A percentile compares a stretch with the other conserved stretches of the same genome.
These are phyloP conservation scores for Rachycentron canadum DNA, from an alignment of 2,797 vertebrate species.

Conservation along the genomic window DNA sequence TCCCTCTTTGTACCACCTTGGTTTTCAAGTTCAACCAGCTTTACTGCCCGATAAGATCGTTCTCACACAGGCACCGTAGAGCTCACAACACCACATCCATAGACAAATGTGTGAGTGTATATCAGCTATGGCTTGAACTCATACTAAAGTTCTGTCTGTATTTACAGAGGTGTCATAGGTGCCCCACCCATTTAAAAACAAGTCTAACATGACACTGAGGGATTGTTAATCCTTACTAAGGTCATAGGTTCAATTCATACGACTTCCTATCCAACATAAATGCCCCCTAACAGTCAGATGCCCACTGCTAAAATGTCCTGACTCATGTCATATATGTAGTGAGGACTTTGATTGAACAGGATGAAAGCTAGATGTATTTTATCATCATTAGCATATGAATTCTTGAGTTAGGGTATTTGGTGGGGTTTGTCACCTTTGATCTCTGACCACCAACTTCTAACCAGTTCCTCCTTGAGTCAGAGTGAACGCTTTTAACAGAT, in stretches of 20 bases:
- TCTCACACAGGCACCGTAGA: constrained; percentile 25
- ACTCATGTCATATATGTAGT: too few relatives aligned
- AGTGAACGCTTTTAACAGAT: too few relatives aligned
- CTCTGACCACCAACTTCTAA: too few relatives aligned
- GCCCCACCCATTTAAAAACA: not conserved
- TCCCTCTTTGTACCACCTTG: constrained; percentile 38
- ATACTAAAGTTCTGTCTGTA: not conserved
- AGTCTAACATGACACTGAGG: not conserved
- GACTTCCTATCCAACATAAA: too few relatives aligned
- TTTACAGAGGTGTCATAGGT: not conserved
- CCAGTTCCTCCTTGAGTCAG: too few relatives aligned
- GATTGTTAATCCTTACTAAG: not conserved
- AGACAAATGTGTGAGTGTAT: constrained; percentile 8
- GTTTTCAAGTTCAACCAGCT: constrained; percentile 54
- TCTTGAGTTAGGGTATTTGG: too few relatives aligned
- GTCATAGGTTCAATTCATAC: constrained; percentile 22
- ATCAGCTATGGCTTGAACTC: constrained; percentile 13
- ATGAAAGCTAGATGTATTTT: too few relatives aligned
- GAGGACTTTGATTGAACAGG: too few relatives aligned
- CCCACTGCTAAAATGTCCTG: too few relatives aligned
- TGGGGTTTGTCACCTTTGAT: too few relatives aligned
- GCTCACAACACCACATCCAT: not conserved
- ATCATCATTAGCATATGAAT: too few relatives aligned
- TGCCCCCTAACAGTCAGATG: too few relatives aligned
- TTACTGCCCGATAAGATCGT: constrained; percentile 51